phyloP scores from a whole-genome alignment of 2,888 invertebrate species.

The Mystacides longicornis region DNA sequence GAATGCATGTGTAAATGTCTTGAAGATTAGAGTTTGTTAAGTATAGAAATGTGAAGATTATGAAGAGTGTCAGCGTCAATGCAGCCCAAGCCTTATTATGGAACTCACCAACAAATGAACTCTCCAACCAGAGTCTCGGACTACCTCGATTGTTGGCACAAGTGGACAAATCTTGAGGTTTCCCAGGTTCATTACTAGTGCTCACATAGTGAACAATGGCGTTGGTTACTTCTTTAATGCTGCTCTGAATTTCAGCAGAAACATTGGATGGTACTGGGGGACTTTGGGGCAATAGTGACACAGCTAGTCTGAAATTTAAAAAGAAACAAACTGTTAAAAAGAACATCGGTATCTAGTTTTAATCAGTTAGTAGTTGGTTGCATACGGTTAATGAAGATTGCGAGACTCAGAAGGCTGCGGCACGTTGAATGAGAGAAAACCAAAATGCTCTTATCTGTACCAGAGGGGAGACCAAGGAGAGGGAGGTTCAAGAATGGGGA shows the following conservation, averaged over 20 bases:
- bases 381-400: neutral
- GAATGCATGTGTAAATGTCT: too few relatives aligned
- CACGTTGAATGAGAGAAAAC: too few relatives aligned
- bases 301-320: slow-evolving; percentile 51
- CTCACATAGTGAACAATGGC: slow-evolving; percentile 89
- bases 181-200: slow-evolving; percentile 55
- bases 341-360: too few relatives aligned
- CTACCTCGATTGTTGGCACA: slow-evolving; percentile 49
- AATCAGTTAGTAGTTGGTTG: neutral
- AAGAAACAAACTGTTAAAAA: neutral
- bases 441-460: too few relatives aligned
- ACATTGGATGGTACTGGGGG: slow-evolving; percentile 38
- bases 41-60: neutral
- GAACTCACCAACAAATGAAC: slow-evolving; percentile 73
- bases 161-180: slow-evolving; percentile 38
- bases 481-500: too few relatives aligned
- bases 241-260: slow-evolving; percentile 68
- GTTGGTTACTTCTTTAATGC: slow-evolving; percentile 87
- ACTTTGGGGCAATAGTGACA: slow-evolving; percentile 52
- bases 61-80: too few relatives aligned
- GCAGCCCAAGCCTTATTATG: too few relatives aligned
- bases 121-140: slow-evolving; percentile 81
- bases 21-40: too few relatives aligned
- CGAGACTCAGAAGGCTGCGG: too few relatives aligned
- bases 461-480: too few relatives aligned